A percentile compares a stretch with the other conserved stretches of the same genome.
These are phyloP conservation scores for Myotis brandtii DNA, from an alignment of 2,113 vertebrate genomes.

Conservation along the genomic window DNA sequence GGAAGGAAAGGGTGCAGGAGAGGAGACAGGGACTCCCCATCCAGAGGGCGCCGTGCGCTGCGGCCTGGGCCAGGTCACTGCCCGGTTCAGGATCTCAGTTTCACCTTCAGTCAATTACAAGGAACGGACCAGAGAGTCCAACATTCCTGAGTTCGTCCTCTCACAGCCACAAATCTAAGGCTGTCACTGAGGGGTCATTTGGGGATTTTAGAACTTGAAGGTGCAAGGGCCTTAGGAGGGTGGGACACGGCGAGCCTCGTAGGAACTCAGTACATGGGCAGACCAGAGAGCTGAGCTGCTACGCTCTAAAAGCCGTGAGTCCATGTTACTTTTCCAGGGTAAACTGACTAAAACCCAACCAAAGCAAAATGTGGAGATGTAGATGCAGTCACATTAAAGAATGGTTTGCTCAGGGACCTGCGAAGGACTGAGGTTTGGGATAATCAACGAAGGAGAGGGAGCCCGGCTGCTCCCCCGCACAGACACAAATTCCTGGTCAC, in stretches of 20 bases:
- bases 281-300: neutral
- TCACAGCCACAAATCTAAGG: neutral
- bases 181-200: neutral
- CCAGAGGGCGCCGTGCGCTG: accelerated
- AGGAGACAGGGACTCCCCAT: neutral
- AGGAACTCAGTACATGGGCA: neutral
- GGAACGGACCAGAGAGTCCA: neutral
- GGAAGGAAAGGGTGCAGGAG: neutral
- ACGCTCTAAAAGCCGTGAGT: neutral
- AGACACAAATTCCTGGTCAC: neutral
- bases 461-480: constrained; percentile 50
- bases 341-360: constrained; percentile 20
- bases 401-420: constrained; percentile 71
- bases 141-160: neutral
- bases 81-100: neutral
- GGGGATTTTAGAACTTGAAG: neutral
- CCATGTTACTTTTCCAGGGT: neutral
- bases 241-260: neutral
- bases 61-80: neutral
- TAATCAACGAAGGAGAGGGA: constrained; percentile 31
- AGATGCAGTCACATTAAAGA: constrained; percentile 68
- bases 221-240: neutral
- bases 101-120: neutral
- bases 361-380: constrained; percentile 13
- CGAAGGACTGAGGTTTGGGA: constrained; percentile 62